Conservation (phyloP, 1,140 invertebrate genomes). For the Orius insidiosus region DNA sequence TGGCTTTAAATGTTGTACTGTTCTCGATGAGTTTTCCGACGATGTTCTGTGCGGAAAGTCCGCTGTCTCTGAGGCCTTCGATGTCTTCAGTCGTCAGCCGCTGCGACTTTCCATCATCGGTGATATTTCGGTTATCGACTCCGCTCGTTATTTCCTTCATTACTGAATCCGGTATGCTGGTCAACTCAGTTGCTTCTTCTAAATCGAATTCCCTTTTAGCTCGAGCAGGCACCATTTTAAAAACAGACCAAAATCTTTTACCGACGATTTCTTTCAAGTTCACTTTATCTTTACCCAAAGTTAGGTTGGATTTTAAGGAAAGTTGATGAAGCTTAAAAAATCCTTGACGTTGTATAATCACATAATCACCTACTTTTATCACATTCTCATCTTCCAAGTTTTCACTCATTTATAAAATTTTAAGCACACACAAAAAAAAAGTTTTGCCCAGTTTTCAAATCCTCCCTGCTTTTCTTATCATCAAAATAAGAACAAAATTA, state of each 20-base stretch:
- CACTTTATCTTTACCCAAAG: slow-evolving; percentile 50
- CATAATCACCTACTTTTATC: slow-evolving; percentile 44
- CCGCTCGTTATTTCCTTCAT: slow-evolving; percentile 31
- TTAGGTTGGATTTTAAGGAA: slow-evolving; percentile 35
- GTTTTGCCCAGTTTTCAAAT: too few species aligned
- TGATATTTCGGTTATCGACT: slow-evolving; percentile 68
- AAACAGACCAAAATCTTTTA: slow-evolving; percentile 56
- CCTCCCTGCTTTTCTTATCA: too few species aligned
- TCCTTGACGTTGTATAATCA: slow-evolving; percentile 54
- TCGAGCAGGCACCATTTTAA: slow-evolving; percentile 51
- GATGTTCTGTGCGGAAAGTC: slow-evolving; percentile 61
- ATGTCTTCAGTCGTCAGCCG: slow-evolving; percentile 70
- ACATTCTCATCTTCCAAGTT: slow-evolving; percentile 16
- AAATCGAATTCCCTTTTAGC: slow-evolving; percentile 39
- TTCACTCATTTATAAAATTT: not conserved
- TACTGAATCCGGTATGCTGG: slow-evolving; percentile 25
- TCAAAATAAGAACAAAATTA: too few species aligned
- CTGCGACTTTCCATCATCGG: slow-evolving; percentile 73
- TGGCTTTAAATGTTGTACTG: slow-evolving; percentile 66
- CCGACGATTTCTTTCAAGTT: slow-evolving; percentile 49
- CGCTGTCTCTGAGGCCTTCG: slow-evolving; percentile 48
- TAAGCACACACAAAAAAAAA: too few species aligned
- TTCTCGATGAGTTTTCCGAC: slow-evolving; percentile 74
- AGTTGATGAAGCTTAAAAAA: slow-evolving; percentile 60
- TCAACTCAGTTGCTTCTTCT: slow-evolving; percentile 32